These are phyloP conservation scores for Macropus fuliginosus DNA, from an alignment of 2,797 vertebrate genomes.

Conservation along the genomic window DNA sequence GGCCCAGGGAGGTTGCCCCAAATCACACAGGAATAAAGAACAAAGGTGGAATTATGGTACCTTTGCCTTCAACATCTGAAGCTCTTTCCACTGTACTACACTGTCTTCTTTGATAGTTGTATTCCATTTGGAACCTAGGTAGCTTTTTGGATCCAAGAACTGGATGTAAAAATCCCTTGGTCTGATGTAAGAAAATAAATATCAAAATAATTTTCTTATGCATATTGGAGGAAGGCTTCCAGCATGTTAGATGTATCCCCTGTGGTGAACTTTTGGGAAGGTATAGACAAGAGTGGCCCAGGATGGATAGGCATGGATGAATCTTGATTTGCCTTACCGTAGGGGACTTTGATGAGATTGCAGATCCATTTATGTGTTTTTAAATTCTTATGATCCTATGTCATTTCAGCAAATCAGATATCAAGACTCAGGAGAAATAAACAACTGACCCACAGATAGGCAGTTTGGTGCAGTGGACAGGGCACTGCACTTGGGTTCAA, in stretches of 20 bases:
- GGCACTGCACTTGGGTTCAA: background rate
- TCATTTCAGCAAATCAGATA: background rate
- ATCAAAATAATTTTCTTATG: background rate
- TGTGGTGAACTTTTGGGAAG: background rate
- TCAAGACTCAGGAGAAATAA: background rate
- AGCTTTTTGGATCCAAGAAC: background rate
- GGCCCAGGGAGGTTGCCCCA: background rate
- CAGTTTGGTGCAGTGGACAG: background rate
- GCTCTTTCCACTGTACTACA: background rate
- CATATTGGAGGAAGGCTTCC: background rate
- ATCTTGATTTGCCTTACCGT: background rate
- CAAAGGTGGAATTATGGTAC: background rate
- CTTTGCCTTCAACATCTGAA: background rate
- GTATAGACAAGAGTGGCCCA: background rate
- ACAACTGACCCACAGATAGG: background rate
- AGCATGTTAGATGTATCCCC: background rate
- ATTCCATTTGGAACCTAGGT: background rate
- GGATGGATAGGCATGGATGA: background rate
- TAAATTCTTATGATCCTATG: background rate
- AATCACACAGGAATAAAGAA: background rate
- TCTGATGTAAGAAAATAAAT: background rate
- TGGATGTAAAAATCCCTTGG: background rate
- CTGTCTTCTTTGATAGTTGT: background rate
- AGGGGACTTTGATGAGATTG: background rate
- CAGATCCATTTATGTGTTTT: background rate